phyloP scores from a whole-genome alignment of 2,888 invertebrate genomes.

The Ditula angustiorana region DNA sequence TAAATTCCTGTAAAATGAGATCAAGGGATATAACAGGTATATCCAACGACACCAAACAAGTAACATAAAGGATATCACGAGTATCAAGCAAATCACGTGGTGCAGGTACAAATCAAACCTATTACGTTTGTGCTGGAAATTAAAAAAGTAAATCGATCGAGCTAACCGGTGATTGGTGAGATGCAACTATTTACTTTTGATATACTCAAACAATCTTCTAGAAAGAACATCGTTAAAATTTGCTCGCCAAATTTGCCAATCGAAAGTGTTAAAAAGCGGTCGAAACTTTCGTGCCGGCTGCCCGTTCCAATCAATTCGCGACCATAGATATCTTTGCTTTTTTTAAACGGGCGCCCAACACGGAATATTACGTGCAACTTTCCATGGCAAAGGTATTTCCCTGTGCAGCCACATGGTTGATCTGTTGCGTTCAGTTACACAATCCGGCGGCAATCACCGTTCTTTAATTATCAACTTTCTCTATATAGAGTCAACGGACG shows the following conservation, averaged over 20 bases:
- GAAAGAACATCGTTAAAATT: conserved; percentile 10
- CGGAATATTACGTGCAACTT: conserved; percentile 46
- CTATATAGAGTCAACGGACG: conserved; percentile 75
- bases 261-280: conserved; percentile 34
- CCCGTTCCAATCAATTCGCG: conserved; percentile 29
- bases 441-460: conserved; percentile 68
- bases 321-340: conserved; percentile 25
- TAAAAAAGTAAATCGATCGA: neutral
- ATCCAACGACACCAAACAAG: too few relatives aligned
- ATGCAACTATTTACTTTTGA: neutral
- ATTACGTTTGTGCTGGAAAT: neutral
- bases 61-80: too few relatives aligned
- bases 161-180: neutral
- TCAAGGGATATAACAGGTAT: neutral
- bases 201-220: conserved; percentile 6
- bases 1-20: neutral
- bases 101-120: neutral
- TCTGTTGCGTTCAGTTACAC: conserved; percentile 73
- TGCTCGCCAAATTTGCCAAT: conserved; percentile 33
- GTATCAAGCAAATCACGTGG: too few relatives aligned
- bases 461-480: conserved; percentile 81
- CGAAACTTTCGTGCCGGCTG: conserved; percentile 27
- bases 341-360: conserved; percentile 34
- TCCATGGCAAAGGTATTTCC: conserved; percentile 59
- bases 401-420: conserved; percentile 61